A percentile compares a stretch with the other conserved stretches of the same genome.
Conservation (phyloP, 2,888 invertebrate genomes). For the Phengaris alcon region DNA sequence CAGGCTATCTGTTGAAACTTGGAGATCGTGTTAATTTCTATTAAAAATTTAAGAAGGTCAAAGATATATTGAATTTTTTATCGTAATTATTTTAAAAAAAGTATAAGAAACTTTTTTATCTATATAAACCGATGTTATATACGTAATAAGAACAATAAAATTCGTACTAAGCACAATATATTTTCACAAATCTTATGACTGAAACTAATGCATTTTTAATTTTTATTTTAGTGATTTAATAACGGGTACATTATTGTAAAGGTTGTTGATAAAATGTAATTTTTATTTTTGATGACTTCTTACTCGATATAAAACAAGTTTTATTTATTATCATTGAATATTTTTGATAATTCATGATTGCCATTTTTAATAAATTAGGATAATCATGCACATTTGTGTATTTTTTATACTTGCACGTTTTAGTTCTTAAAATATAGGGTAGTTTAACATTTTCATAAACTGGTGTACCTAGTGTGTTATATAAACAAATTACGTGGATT, state of each 20-base stretch:
- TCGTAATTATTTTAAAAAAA: too few relatives aligned
- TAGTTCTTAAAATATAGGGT: not conserved
- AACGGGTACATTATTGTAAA: constrained; percentile 9
- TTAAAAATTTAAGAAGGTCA: too few relatives aligned
- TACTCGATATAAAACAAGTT: not conserved
- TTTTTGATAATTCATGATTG: constrained; percentile 9
- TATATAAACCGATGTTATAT: not conserved
- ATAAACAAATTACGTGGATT: not conserved
- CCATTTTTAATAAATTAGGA: constrained; percentile 7
- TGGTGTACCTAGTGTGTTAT: not conserved
- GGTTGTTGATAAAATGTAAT: not conserved
- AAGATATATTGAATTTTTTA: too few relatives aligned
- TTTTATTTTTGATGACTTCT: constrained; percentile 16
- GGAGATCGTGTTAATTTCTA: too few relatives aligned
- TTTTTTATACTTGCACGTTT: constrained; percentile 4
- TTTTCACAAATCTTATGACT: constrained; percentile 20
- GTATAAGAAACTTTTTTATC: not conserved
- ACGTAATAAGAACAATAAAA: not conserved
- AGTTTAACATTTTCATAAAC: not conserved
- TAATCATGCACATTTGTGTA: constrained; percentile 1
- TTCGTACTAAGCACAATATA: not conserved
- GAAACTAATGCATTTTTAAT: constrained; percentile 21
- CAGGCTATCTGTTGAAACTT: too few relatives aligned
- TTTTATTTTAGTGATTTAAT: constrained; percentile 13
- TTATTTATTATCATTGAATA: constrained; percentile 13